Base-by-base conservation (phyloP, 2,888 invertebrate genomes). In the Agrotis exclamationis region DNA sequence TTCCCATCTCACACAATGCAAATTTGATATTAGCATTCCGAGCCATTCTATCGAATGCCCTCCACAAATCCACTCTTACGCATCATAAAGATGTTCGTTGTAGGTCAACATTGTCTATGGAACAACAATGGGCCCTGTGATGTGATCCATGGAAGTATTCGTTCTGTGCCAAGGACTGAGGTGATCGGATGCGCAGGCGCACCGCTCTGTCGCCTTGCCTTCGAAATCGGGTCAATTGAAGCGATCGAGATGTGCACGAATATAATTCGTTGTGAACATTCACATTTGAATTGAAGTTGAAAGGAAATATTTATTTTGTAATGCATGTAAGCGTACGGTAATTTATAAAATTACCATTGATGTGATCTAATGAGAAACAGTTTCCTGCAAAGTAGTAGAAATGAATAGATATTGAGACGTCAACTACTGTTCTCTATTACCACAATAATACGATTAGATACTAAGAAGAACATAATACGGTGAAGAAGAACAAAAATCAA, bases 91-190 rank as follows among this genome's bases (percentile, higher is more conserved):
- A 88, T 87, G 89, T 87, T 87, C 72, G 86, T 83, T 89, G 89
- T 89, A 90, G 90, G 92, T 90, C 91, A 91, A 87, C 90, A 86
- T 87, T 89, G 89, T 90, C 89, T 90, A 91, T 89, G 87, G 88
- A 89, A 90, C 91, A 89, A 94, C 94, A 95, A 93, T 93, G 93
- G 86, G 84, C 87, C 87, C 70, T 89, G 90, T 90, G 88, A 92
- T 91, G 90, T 93, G 92, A 92, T 92, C 92, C 92, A 87, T 92
- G 93, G 92, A 91, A 91, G 79, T 80, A 86, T 85, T 86, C 86
- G 87, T 91, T 91, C 89, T 86, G 91, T 94, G 94, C 93, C 95
- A 95, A 95, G 95, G 95, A 93, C 93, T 77, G 79, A 82, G 82
- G 91, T 85, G 93, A 93, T 92, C 89, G 92, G 93, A 93, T 93